Conservation (phyloP, 1,140 invertebrate species). For the Samia ricini region DNA sequence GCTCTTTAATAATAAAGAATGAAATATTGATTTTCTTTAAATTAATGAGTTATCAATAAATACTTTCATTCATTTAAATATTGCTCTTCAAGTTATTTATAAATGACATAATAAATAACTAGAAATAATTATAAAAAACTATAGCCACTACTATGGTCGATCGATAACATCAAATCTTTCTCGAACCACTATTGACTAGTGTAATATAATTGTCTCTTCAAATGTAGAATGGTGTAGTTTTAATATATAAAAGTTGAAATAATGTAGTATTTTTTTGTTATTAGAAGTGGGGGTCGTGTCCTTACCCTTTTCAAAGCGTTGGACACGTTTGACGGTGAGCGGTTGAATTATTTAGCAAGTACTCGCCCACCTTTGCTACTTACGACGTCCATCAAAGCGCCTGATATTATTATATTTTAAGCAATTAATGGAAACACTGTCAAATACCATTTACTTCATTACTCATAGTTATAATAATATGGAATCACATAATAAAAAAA, state of each 20-base stretch:
- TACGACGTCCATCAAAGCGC: slow-evolving; percentile 35
- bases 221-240: background rate
- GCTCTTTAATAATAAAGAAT: too few species aligned
- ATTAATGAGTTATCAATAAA: too few species aligned
- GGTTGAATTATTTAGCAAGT: slow-evolving; percentile 53
- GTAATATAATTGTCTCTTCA: too few species aligned
- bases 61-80: too few species aligned
- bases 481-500: background rate
- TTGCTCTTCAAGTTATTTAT: too few species aligned
- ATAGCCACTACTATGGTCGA: too few species aligned
- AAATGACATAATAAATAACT: too few species aligned
- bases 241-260: background rate
- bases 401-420: slow-evolving; percentile 13
- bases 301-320: slow-evolving; percentile 48
- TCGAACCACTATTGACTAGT: too few species aligned
- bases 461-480: background rate
- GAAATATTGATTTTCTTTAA: too few species aligned
- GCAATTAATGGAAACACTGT: slow-evolving; percentile 10
- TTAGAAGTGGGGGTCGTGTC: slow-evolving; percentile 33
- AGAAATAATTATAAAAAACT: too few species aligned
- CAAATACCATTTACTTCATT: background rate
- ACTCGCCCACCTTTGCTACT: slow-evolving; percentile 17
- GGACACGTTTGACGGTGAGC: slow-evolving; percentile 35
- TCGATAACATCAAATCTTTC: too few species aligned
- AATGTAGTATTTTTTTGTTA: slow-evolving; percentile 13